These are phyloP conservation scores for Podarcis cretensis DNA, from an alignment of 2,113 vertebrate species.

Conservation along the genomic window DNA sequence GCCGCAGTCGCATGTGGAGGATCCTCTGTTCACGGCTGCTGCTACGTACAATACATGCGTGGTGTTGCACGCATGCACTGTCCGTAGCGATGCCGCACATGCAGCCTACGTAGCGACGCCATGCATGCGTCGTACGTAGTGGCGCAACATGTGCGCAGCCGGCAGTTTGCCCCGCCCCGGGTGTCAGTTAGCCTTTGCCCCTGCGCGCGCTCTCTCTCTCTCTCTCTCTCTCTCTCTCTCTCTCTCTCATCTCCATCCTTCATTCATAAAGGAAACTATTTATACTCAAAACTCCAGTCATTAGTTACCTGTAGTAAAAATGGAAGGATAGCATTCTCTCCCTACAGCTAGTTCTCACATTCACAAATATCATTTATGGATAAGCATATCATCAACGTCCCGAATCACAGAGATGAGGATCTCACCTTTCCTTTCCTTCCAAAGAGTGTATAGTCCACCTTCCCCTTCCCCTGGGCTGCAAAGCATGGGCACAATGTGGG, in stretches of 20 bases:
- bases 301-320: neutral
- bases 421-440: neutral
- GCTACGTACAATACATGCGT: too few relatives aligned
- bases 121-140: too few relatives aligned
- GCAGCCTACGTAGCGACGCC: too few relatives aligned
- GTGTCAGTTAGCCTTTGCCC: too few relatives aligned
- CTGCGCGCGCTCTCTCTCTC: too few relatives aligned
- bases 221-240: too few relatives aligned
- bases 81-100: too few relatives aligned
- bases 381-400: neutral
- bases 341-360: neutral
- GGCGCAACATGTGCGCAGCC: too few relatives aligned
- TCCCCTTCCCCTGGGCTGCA: neutral
- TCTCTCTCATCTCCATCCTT: neutral
- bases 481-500: neutral
- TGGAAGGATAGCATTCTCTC: neutral
- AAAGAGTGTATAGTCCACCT: neutral
- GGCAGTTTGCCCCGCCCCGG: too few relatives aligned
- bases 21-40: too few relatives aligned
- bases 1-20: too few relatives aligned
- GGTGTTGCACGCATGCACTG: too few relatives aligned
- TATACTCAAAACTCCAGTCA: neutral
- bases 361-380: neutral
- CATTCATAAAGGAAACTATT: neutral
- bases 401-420: neutral